Conservation (phyloP, 2,888 invertebrate genomes). For the Metacarcinus magister region DNA sequence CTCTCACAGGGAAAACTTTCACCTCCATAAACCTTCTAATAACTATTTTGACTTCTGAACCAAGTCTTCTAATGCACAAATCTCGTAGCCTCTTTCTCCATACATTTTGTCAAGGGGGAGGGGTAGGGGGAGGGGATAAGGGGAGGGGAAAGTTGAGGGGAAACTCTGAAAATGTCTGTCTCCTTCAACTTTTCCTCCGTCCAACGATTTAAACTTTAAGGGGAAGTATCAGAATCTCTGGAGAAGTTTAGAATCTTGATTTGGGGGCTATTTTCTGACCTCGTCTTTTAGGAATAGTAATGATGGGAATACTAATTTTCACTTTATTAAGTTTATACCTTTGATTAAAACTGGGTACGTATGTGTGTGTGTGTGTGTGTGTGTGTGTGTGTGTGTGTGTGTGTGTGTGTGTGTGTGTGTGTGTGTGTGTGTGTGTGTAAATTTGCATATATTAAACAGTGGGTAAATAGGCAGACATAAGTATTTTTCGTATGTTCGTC, state of each 20-base stretch:
- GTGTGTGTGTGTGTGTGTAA: constrained; percentile 36
- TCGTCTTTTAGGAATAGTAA: not conserved
- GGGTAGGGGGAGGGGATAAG: no score
- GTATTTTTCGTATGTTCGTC: not conserved
- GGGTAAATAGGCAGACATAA: not conserved
- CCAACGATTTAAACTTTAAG: constrained; percentile 26
- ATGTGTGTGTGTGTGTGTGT: not conserved
- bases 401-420: constrained; percentile 42
- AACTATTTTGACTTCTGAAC: not conserved
- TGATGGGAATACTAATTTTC: not conserved
- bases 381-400: constrained; percentile 38
- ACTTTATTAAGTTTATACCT: no score
- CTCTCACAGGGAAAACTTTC: not conserved
- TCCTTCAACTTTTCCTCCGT: not conserved
- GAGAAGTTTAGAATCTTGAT: not conserved
- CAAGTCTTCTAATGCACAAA: not conserved
- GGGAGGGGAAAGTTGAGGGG: not conserved
- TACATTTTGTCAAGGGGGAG: not conserved
- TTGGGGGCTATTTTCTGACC: not conserved
- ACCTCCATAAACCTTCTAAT: not conserved
- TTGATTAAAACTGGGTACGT: not conserved
- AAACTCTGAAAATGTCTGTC: not conserved
- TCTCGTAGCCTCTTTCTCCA: not conserved
- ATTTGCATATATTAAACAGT: constrained; percentile 33
- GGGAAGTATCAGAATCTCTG: not conserved